Evolutionary conservation across 2,888 invertebrate species (phyloP).

Genomic region (Zaprionus lineosus): DNA sequence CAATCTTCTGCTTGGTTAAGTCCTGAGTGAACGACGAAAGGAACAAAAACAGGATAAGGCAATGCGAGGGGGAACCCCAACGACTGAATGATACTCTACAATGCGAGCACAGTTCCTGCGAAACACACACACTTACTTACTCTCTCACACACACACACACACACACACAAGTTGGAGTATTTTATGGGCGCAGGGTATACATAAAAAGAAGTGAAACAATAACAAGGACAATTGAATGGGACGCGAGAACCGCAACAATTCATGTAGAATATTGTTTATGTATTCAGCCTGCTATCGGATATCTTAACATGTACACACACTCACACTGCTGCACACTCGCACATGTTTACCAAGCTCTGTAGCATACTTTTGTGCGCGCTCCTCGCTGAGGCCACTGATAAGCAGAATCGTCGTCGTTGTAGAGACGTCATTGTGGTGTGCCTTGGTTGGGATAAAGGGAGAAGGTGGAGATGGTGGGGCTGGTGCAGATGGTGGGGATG

Average conservation of each 20-base stretch:
- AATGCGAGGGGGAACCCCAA: too few species aligned
- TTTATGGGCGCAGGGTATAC: not conserved
- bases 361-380: constrained; percentile 48
- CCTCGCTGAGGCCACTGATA: constrained; percentile 45
- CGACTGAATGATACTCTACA: too few species aligned
- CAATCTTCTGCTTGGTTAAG: too few species aligned
- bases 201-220: constrained; percentile 2
- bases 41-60: too few species aligned
- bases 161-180: too few species aligned
- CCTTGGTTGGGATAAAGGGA: too few species aligned
- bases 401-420: constrained; percentile 29
- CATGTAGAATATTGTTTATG: constrained; percentile 65
- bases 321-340: not conserved
- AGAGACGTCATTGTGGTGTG: constrained; percentile 13
- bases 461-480: not conserved
- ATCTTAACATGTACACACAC: constrained; percentile 18
- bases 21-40: too few species aligned
- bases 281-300: constrained; percentile 52
- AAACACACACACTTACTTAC: too few species aligned
- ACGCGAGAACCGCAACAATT: constrained; percentile 48
- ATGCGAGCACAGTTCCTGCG: too few species aligned
- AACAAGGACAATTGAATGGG: constrained; percentile 28
- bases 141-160: too few species aligned
- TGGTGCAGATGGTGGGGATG: not conserved
- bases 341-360: constrained; percentile 9